phyloP scores from a whole-genome alignment of 2,113 vertebrate species.

The Zosterops borbonicus region DNA sequence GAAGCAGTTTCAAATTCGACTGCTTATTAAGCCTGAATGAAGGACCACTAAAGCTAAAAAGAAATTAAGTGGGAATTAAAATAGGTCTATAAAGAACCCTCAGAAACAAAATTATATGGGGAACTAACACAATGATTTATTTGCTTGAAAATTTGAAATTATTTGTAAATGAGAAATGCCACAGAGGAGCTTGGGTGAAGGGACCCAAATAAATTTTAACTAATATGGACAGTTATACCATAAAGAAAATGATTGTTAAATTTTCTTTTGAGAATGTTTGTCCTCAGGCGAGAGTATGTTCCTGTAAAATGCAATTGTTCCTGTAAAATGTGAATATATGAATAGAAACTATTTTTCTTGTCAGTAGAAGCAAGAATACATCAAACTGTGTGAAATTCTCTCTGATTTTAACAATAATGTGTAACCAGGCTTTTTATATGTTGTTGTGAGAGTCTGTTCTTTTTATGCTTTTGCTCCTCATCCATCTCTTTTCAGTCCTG shows the following conservation, averaged over 20 bases:
- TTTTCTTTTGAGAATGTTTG: not conserved
- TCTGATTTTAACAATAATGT: not conserved
- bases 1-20: not conserved
- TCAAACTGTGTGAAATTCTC: not conserved
- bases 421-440: not conserved
- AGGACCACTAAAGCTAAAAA: not conserved
- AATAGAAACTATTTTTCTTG: not conserved
- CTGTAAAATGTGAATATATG: not conserved
- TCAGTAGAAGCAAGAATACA: not conserved
- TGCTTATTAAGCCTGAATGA: not conserved
- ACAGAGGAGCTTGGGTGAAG: not conserved
- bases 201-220: not conserved
- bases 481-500: not conserved
- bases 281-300: not conserved
- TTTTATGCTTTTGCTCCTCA: not conserved
- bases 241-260: not conserved
- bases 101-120: not conserved
- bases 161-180: not conserved
- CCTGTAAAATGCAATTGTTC: not conserved
- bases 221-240: not conserved
- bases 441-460: not conserved
- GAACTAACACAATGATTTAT: not conserved
- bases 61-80: not conserved
- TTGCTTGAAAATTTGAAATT: not conserved
- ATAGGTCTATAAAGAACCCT: fast-evolving